phyloP scores from a whole-genome alignment of 2,113 vertebrate genomes.

The Brachionichthys hirsutus region DNA sequence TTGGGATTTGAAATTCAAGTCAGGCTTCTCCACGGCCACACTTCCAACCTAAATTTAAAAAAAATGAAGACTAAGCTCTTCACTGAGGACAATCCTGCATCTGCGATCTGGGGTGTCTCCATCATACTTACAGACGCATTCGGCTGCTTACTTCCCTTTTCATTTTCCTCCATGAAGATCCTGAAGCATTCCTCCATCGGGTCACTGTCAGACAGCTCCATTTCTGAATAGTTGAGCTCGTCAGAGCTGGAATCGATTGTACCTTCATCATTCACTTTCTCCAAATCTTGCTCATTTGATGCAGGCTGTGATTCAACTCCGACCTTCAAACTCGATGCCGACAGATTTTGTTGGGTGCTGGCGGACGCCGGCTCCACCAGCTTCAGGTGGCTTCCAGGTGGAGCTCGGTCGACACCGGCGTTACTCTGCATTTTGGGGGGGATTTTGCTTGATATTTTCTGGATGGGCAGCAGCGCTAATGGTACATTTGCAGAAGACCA shows the following conservation, averaged over 20 bases:
- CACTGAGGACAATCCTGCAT: background rate
- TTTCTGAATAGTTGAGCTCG: conserved; percentile 63
- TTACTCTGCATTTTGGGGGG: background rate
- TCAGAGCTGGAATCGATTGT: conserved; percentile 61
- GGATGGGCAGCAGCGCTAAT: conserved; percentile 7
- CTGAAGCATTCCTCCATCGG: conserved; percentile 79
- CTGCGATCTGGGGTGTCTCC: background rate
- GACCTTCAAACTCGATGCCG: background rate
- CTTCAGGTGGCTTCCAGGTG: background rate
- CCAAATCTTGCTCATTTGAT: background rate
- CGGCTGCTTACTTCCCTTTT: conserved; percentile 15
- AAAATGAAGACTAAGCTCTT: background rate
- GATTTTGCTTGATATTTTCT: conserved; percentile 18
- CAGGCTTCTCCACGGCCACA: conserved; percentile 17
- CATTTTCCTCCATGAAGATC: conserved; percentile 80
- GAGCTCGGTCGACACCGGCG: background rate
- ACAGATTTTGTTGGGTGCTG: background rate
- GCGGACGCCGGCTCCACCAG: background rate
- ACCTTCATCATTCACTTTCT: background rate
- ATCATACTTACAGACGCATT: conserved; percentile 60
- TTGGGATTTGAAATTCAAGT: conserved; percentile 37
- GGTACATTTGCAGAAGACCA: conserved; percentile 8
- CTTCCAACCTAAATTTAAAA: conserved; percentile 30
- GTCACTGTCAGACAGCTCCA: conserved; percentile 77
- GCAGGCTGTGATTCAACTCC: background rate